Percentiles rank a stretch among this genome's conserved stretches.
Conservation (phyloP, 1,140 invertebrate species). For the Paraescarpia echinospica region DNA sequence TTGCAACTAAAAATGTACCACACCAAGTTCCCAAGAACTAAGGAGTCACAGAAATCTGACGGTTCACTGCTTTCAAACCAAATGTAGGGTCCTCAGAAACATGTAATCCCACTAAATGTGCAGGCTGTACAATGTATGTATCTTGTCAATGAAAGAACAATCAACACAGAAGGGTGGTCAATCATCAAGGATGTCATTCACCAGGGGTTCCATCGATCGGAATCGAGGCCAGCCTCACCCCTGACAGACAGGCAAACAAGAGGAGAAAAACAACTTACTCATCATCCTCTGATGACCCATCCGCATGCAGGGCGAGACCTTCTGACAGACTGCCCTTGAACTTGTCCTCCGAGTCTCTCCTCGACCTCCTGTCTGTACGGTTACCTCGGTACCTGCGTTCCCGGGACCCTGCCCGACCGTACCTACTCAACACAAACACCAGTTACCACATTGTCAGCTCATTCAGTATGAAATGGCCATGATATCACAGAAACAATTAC, state of each 20-base stretch:
- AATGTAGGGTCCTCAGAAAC: too few species aligned
- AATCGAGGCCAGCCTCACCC: too few species aligned
- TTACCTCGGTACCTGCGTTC: slow-evolving; percentile 51
- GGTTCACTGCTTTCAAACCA: too few species aligned
- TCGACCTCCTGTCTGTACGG: slow-evolving; percentile 19
- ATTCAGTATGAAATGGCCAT: not conserved
- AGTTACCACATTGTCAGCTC: not conserved
- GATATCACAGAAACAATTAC: not conserved
- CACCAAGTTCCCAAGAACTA: too few species aligned
- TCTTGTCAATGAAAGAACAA: too few species aligned
- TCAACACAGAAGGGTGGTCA: too few species aligned
- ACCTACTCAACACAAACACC: slow-evolving; percentile 17
- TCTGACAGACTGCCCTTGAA: slow-evolving; percentile 84
- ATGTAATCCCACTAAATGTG: too few species aligned
- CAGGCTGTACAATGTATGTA: too few species aligned
- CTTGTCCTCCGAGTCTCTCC: slow-evolving; percentile 64
- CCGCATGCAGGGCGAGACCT: slow-evolving; percentile 62
- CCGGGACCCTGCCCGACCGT: slow-evolving; percentile 18
- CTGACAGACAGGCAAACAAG: not conserved
- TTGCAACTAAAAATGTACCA: too few species aligned
- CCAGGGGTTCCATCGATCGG: too few species aligned
- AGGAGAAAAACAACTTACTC: slow-evolving; percentile 38
- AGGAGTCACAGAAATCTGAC: too few species aligned
- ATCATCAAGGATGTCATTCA: too few species aligned
- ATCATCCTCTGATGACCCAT: slow-evolving; percentile 55